Evolutionary conservation across 2,797 vertebrate genomes (phyloP).

Genomic region (Macropus fuliginosus): DNA sequence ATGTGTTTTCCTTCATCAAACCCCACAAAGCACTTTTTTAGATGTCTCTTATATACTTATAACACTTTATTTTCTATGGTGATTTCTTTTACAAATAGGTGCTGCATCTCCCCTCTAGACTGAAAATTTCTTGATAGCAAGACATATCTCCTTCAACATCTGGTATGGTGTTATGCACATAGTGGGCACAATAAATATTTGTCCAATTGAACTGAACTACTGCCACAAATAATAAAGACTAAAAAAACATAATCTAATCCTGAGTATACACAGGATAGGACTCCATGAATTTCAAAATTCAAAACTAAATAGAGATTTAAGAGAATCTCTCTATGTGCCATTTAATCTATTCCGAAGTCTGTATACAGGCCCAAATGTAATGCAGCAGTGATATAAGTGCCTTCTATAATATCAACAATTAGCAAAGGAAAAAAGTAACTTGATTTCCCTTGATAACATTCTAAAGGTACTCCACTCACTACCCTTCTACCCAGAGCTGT

Average conservation of each 20-base stretch:
- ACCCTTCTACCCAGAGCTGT: not conserved
- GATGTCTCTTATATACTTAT: not conserved
- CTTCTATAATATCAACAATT: not conserved
- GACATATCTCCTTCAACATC: not conserved
- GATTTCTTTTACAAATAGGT: not conserved
- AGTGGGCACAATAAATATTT: not conserved
- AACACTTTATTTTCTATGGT: not conserved
- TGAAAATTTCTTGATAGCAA: not conserved
- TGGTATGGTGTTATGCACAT: not conserved
- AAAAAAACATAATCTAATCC: not conserved
- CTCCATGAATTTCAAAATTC: not conserved
- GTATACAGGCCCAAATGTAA: not conserved
- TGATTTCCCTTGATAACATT: not conserved
- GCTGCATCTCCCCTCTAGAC: not conserved
- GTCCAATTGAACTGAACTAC: not conserved
- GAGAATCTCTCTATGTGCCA: not conserved
- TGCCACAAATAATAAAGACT: not conserved
- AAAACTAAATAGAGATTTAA: not conserved
- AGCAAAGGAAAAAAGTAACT: not conserved
- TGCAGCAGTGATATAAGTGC: not conserved
- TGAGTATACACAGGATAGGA: not conserved
- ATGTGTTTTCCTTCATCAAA: not conserved
- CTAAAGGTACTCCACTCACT: accelerated
- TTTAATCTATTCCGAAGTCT: not conserved
- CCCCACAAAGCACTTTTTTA: not conserved